Conservation (phyloP, 2,113 vertebrate genomes). For the Cebus imitator region DNA sequence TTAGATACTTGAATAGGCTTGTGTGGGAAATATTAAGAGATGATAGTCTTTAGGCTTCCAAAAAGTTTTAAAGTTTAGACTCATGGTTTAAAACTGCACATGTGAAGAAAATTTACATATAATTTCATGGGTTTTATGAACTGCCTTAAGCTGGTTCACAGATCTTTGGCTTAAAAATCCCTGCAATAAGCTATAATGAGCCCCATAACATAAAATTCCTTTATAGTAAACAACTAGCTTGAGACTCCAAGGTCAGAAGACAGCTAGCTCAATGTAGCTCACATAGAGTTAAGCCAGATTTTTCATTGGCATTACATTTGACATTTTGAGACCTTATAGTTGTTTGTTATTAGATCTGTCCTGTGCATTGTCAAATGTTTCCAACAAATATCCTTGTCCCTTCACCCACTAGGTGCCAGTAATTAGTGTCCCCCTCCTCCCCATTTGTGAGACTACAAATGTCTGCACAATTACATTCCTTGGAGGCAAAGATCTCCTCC, state of each 20-base stretch:
- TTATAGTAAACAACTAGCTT: background rate
- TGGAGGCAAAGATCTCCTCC: background rate
- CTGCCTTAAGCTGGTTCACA: conserved; percentile 46
- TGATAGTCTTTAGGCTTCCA: background rate
- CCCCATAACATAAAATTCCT: conserved; percentile 28
- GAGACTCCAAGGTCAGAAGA: background rate
- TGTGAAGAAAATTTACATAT: conserved; percentile 71
- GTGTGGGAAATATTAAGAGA: background rate
- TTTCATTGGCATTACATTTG: background rate
- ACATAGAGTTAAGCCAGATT: background rate
- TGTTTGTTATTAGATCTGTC: background rate
- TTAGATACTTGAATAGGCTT: background rate
- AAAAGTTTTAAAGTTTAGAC: conserved; percentile 45
- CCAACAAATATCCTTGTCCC: background rate
- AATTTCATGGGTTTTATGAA: conserved; percentile 61
- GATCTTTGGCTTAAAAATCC: conserved; percentile 52
- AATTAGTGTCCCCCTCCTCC: background rate
- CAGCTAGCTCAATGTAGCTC: background rate
- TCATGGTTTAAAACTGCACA: conserved; percentile 6
- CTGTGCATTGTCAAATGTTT: background rate
- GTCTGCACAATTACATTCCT: background rate
- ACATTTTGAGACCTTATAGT: background rate
- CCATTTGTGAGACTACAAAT: background rate
- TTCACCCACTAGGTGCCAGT: background rate
- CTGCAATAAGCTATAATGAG: conserved; percentile 8